Percentiles rank a stretch among this genome's conserved stretches.
These are phyloP conservation scores for Drosophila asahinai DNA, from an alignment of 1,140 invertebrate species.

Conservation along the genomic window DNA sequence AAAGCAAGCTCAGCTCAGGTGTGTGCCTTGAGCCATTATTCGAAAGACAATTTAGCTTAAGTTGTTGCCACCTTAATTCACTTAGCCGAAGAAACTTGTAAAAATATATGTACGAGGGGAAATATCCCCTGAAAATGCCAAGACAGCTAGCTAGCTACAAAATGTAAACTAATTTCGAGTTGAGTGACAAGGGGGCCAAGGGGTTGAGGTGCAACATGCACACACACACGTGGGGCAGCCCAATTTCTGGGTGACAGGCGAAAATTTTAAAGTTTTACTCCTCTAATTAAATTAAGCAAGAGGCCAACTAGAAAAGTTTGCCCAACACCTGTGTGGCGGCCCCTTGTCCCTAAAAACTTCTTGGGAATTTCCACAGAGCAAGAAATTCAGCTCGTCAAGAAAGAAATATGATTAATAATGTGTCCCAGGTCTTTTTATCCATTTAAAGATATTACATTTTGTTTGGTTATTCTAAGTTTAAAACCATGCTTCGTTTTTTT, in stretches of 20 bases:
- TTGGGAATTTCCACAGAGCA: neutral
- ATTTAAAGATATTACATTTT: neutral
- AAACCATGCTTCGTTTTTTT: neutral
- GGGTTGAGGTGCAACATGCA: slow-evolving; percentile 8
- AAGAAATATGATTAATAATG: neutral
- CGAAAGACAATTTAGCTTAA: slow-evolving; percentile 64
- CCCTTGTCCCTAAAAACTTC: slow-evolving; percentile 5
- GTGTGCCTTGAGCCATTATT: slow-evolving; percentile 37
- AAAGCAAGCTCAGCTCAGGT: slow-evolving; percentile 6
- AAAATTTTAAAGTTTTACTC: slow-evolving; percentile 59
- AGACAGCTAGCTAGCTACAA: slow-evolving; percentile 31
- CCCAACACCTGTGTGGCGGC: slow-evolving; percentile 48
- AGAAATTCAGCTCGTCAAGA: neutral
- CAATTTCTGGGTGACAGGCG: slow-evolving; percentile 25
- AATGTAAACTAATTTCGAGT: slow-evolving; percentile 57
- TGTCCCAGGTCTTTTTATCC: no score
- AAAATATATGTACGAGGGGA: slow-evolving; percentile 34
- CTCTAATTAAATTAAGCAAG: slow-evolving; percentile 72
- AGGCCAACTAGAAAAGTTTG: slow-evolving; percentile 50
- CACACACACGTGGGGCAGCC: slow-evolving; percentile 6
- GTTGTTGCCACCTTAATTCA: slow-evolving; percentile 64
- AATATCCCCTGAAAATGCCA: slow-evolving; percentile 47
- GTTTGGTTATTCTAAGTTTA: no score
- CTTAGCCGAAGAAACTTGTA: slow-evolving; percentile 56
- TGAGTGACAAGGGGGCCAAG: slow-evolving; percentile 11